These are phyloP conservation scores for Allygus modestus DNA, from an alignment of 2,888 invertebrate genomes.

Conservation along the genomic window DNA sequence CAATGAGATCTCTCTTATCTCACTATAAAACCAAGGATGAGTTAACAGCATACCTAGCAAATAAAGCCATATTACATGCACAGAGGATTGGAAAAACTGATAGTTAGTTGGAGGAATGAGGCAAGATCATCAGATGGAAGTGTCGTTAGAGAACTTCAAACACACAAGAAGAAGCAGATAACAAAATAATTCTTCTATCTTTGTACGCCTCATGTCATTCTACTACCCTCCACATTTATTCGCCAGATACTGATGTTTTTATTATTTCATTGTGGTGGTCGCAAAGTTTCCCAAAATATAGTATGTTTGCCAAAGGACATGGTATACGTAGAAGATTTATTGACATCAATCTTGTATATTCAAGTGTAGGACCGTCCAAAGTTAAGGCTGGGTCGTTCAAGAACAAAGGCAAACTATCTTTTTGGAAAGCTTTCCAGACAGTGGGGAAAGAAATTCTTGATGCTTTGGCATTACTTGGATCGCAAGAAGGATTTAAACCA, in stretches of 20 bases:
- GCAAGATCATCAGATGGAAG: no score
- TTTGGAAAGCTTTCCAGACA: conserved; percentile 5
- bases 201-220: neutral
- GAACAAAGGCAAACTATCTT: conserved; percentile 26
- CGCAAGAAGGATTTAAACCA: no score
- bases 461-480: no score
- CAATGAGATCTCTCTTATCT: neutral
- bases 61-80: conserved; percentile 26
- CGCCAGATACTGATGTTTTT: conserved; percentile 24
- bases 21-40: no score
- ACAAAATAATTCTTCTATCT: conserved; percentile 2
- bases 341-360: neutral
- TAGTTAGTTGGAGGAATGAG: no score
- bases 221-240: neutral
- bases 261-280: neutral
- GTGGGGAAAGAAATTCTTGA: neutral
- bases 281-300: no score
- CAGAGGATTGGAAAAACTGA: conserved; percentile 2
- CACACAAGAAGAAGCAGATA: conserved; percentile 37
- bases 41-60: conserved; percentile 1
- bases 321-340: neutral
- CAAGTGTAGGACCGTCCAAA: neutral
- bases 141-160: no score
- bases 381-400: neutral
- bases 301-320: neutral